Conservation (phyloP, 2,113 vertebrate genomes). For the Atrichornis clamosus region DNA sequence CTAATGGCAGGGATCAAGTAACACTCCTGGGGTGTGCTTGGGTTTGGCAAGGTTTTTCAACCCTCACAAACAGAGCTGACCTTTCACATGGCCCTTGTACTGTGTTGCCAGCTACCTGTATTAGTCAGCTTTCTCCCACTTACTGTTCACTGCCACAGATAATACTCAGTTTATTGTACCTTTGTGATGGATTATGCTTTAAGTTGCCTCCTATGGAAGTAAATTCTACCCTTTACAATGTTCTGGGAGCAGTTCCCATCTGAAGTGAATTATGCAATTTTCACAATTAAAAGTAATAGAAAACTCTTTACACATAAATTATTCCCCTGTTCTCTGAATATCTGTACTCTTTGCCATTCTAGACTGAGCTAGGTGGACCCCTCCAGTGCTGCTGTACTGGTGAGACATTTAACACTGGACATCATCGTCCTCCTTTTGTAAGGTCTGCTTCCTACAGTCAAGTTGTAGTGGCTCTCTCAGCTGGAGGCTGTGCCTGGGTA, state of each 20-base stretch:
- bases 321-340: background rate
- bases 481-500: background rate
- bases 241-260: background rate
- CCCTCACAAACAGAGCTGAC: background rate
- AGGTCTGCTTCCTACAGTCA: background rate
- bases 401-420: background rate
- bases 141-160: background rate
- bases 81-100: background rate
- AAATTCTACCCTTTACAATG: background rate
- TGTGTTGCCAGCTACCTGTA: background rate
- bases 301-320: background rate
- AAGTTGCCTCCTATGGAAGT: background rate
- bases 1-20: background rate
- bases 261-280: background rate
- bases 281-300: background rate
- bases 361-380: background rate
- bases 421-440: background rate
- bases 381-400: background rate
- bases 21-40: background rate
- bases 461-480: background rate
- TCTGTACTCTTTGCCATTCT: background rate
- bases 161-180: background rate
- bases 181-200: background rate
- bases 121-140: background rate
- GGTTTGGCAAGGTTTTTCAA: background rate